phyloP scores from a whole-genome alignment of 2,888 invertebrate species.

The Leptura quadrifasciata region DNA sequence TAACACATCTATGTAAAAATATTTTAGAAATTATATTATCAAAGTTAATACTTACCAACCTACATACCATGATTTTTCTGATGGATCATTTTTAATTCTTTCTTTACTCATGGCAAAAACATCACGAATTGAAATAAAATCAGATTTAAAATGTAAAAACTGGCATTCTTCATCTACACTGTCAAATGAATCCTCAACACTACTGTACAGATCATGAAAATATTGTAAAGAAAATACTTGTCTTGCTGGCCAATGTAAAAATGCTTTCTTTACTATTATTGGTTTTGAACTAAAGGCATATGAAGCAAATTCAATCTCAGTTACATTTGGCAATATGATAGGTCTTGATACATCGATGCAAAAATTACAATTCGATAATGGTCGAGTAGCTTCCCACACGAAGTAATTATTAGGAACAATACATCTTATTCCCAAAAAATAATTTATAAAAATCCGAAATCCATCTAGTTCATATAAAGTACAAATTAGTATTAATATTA shows the following conservation, averaged over 20 bases:
- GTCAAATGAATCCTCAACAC: conserved; percentile 82
- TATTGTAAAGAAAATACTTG: conserved; percentile 80
- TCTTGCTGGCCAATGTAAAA: conserved; percentile 86
- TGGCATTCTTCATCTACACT: conserved; percentile 88
- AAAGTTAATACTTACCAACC: conserved; percentile 84
- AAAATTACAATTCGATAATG: conserved; percentile 87
- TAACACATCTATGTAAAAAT: no score
- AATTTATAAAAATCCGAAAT: conserved; percentile 40
- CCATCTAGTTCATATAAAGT: conserved; percentile 37
- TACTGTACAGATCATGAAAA: conserved; percentile 82
- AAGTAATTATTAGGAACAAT: conserved; percentile 89
- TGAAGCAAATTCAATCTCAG: conserved; percentile 80
- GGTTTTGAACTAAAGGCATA: conserved; percentile 89
- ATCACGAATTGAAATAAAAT: conserved; percentile 84
- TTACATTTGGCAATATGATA: conserved; percentile 81
- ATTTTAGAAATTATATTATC: no score
- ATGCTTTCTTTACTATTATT: conserved; percentile 86
- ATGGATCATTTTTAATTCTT: conserved; percentile 78
- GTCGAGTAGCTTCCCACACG: conserved; percentile 91
- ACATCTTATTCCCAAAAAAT: conserved; percentile 81
- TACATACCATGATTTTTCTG: conserved; percentile 89
- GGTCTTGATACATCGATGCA: conserved; percentile 83
- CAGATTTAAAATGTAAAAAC: conserved; percentile 90
- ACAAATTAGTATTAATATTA: conserved; percentile 26
- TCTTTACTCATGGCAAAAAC: conserved; percentile 85